Conservation (phyloP, 1,140 invertebrate species). For the Homarus americanus region DNA sequence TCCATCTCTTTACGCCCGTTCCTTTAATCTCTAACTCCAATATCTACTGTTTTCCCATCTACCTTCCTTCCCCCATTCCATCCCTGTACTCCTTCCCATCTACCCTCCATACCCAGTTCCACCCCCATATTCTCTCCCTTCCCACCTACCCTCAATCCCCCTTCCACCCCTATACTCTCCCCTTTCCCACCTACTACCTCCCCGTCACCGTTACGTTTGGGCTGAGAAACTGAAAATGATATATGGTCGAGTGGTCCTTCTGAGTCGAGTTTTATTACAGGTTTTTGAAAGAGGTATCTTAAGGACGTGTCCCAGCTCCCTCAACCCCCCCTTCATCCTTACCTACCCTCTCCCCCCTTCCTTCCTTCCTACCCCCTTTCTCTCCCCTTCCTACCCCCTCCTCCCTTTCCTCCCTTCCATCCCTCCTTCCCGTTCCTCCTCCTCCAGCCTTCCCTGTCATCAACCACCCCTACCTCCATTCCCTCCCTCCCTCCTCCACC, state of each 20-base stretch:
- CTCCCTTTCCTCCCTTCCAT: too few species aligned
- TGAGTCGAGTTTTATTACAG: background rate
- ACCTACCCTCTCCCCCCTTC: too few species aligned
- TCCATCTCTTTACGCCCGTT: too few species aligned
- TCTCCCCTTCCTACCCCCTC: background rate
- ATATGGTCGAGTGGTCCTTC: background rate
- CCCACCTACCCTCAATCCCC: too few species aligned
- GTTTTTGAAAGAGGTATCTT: background rate
- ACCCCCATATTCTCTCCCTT: too few species aligned
- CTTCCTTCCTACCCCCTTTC: background rate
- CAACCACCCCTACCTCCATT: background rate
- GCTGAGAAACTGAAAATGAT: background rate
- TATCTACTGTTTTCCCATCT: too few species aligned
- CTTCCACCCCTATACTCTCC: background rate
- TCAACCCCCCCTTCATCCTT: background rate
- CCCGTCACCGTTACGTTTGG: background rate
- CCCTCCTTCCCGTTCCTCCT: too few species aligned
- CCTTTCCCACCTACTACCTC: constrained; percentile 13
- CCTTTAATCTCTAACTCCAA: too few species aligned
- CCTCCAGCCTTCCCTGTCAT: too few species aligned
- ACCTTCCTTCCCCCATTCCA: too few species aligned
- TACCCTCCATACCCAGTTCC: too few species aligned
- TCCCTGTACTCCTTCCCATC: too few species aligned
- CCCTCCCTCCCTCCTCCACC: background rate
- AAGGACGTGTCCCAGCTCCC: background rate